Percentiles rank a stretch among this genome's conserved stretches.
Evolutionary conservation across 2,888 invertebrate species (phyloP).

Genomic region (Drosophila yooni): DNA sequence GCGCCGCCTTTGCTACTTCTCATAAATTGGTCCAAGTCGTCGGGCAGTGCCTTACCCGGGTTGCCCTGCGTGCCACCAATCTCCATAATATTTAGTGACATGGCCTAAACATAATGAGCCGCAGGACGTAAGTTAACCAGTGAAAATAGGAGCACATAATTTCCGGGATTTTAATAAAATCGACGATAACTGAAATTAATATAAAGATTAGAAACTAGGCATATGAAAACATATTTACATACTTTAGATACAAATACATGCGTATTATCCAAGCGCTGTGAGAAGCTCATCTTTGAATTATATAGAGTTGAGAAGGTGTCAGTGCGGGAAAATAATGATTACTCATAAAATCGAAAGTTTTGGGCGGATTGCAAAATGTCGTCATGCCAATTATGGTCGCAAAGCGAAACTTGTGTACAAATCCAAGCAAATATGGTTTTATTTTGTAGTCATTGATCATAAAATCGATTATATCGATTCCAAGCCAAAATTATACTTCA

Average conservation of each 20-base stretch:
- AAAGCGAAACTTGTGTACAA: conserved; percentile 77
- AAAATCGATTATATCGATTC: conserved; percentile 65
- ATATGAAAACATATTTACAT: neutral
- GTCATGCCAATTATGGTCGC: conserved; percentile 78
- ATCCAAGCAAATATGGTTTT: conserved; percentile 76
- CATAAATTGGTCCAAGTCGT: conserved; percentile 73
- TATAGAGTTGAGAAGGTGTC: conserved; percentile 60
- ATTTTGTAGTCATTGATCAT: conserved; percentile 80
- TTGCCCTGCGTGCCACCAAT: conserved; percentile 82
- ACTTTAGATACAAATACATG: conserved; percentile 51
- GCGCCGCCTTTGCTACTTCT: conserved; percentile 70
- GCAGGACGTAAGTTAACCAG: conserved; percentile 79
- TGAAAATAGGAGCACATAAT: conserved; percentile 53
- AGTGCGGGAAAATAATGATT: conserved; percentile 72
- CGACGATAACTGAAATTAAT: conserved; percentile 49
- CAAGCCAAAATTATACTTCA: conserved; percentile 45
- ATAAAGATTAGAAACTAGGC: neutral
- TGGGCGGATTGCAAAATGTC: conserved; percentile 65
- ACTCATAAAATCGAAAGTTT: conserved; percentile 60
- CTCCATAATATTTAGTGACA: conserved; percentile 80
- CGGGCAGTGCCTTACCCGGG: conserved; percentile 63
- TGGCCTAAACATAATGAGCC: conserved; percentile 70
- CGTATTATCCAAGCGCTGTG: conserved; percentile 65
- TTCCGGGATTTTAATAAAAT: conserved; percentile 42
- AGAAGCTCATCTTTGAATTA: conserved; percentile 65